Evolutionary conservation across 30 jellyfish, hydroid and myxozoan species (phyloP).

Genomic region (Hydractinia echinata): DNA sequence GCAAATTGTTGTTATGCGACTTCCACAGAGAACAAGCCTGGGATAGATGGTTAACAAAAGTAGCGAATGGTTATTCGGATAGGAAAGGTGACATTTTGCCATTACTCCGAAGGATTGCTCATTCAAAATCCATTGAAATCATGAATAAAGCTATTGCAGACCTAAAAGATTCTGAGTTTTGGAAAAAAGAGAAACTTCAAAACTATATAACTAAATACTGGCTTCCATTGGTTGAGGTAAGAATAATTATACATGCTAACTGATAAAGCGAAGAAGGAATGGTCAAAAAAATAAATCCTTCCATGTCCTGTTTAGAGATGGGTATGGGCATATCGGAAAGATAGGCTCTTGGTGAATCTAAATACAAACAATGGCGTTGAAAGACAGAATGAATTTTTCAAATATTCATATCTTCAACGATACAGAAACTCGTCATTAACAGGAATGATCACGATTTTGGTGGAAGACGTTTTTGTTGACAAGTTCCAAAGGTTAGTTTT

Average conservation of each 20-base stretch:
- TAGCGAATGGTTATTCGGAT: conserved; percentile 31
- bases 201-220: conserved; percentile 14
- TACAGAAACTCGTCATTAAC: conserved; percentile 33
- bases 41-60: conserved; percentile 23
- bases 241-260: too few species aligned
- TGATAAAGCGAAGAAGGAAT: too few species aligned
- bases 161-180: conserved; percentile 14
- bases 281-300: too few species aligned
- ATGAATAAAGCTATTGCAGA: conserved; percentile 16
- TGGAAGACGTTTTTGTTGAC: conserved; percentile 27
- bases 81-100: conserved; percentile 27
- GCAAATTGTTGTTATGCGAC: conserved; percentile 15
- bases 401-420: conserved; percentile 42
- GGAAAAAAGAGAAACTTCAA: conserved; percentile 1
- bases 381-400: conserved; percentile 55
- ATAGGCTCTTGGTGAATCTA: conserved; percentile 28
- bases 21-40: conserved; percentile 36
- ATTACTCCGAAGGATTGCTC: conserved; percentile 34
- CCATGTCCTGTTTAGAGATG: conserved; percentile 49
- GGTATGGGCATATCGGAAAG: conserved; percentile 54
- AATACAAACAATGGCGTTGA: conserved; percentile 62
- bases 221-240: conserved; percentile 12
- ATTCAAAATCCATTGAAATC: conserved; percentile 7
- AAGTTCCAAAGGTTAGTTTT: conserved; percentile 38
- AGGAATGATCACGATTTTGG: conserved; percentile 34